Percentiles rank a stretch among this genome's conserved stretches.
These are phyloP conservation scores for Drosophila kikkawai DNA, from an alignment of 1,140 invertebrate species.

Conservation along the genomic window DNA sequence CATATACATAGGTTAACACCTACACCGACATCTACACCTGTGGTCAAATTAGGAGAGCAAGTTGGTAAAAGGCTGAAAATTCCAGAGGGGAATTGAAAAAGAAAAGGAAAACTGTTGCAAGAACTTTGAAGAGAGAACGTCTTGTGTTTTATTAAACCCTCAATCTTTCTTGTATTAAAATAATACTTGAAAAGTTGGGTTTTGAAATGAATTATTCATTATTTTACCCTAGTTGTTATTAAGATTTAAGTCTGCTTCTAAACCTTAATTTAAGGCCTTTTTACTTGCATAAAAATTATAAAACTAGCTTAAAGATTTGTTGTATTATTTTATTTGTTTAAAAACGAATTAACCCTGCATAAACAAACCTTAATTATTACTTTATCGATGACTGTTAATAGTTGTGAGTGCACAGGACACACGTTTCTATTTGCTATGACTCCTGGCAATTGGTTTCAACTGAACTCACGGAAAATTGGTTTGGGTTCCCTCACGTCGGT, in stretches of 20 bases:
- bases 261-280: not conserved
- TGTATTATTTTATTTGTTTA: too few species aligned
- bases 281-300: too few species aligned
- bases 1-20: constrained; percentile 6
- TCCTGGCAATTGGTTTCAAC: constrained; percentile 12
- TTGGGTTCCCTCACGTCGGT: constrained; percentile 14
- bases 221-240: not conserved
- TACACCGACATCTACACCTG: constrained; percentile 2
- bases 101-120: not conserved
- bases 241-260: too few species aligned
- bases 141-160: not conserved
- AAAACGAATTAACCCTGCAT: not conserved
- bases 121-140: not conserved
- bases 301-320: too few species aligned
- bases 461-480: constrained; percentile 16
- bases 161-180: not conserved
- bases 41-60: constrained; percentile 11
- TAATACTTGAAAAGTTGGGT: not conserved
- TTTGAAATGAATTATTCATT: not conserved
- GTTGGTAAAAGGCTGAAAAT: not conserved
- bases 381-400: not conserved
- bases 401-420: not conserved
- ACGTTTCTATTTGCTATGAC: constrained; percentile 8
- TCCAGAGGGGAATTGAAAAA: not conserved
- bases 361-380: not conserved